A percentile compares a stretch with the other conserved stretches of the same genome.
Evolutionary conservation across 2,113 vertebrate species (phyloP).

Genomic region (Symphodus melops): DNA sequence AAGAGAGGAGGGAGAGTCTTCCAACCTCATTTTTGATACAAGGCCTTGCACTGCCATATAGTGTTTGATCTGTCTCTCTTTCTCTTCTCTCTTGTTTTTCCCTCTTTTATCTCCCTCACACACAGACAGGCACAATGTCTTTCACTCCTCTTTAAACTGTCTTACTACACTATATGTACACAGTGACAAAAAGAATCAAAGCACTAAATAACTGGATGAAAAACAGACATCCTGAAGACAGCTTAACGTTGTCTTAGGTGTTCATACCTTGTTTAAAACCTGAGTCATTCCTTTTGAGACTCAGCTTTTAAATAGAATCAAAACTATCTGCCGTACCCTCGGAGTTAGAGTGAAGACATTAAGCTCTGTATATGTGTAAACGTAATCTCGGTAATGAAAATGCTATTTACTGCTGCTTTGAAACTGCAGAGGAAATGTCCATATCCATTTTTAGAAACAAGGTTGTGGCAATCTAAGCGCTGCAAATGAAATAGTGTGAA

Average conservation of each 20-base stretch:
- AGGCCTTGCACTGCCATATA: slow-evolving; percentile 33
- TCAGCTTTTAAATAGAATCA: slow-evolving; percentile 34
- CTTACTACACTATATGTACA: slow-evolving; percentile 39
- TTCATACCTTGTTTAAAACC: slow-evolving; percentile 43
- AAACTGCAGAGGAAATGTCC: slow-evolving; percentile 51
- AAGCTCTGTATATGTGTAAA: slow-evolving; percentile 48
- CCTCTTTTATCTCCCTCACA: slow-evolving; percentile 42
- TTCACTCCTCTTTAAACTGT: slow-evolving; percentile 17
- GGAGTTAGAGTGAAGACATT: slow-evolving; percentile 29
- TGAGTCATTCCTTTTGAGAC: slow-evolving; percentile 33
- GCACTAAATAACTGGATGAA: slow-evolving; percentile 4
- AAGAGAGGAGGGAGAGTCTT: slow-evolving; percentile 61
- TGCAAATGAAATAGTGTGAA: slow-evolving; percentile 58
- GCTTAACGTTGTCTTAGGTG: slow-evolving; percentile 31
- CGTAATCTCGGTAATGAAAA: slow-evolving; percentile 56
- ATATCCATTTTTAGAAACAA: slow-evolving; percentile 61
- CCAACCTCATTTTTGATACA: slow-evolving; percentile 62
- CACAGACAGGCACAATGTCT: slow-evolving; percentile 36
- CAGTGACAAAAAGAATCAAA: slow-evolving; percentile 6
- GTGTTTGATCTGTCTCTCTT: slow-evolving; percentile 60
- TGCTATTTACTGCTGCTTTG: slow-evolving; percentile 31
- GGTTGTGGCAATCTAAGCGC: slow-evolving; percentile 30
- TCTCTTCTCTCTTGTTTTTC: slow-evolving; percentile 22
- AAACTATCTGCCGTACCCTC: slow-evolving; percentile 30
- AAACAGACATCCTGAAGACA: slow-evolving; percentile 26